These are phyloP conservation scores for Anas bernieri DNA, from an alignment of 2,797 vertebrate species.

Conservation along the genomic window DNA sequence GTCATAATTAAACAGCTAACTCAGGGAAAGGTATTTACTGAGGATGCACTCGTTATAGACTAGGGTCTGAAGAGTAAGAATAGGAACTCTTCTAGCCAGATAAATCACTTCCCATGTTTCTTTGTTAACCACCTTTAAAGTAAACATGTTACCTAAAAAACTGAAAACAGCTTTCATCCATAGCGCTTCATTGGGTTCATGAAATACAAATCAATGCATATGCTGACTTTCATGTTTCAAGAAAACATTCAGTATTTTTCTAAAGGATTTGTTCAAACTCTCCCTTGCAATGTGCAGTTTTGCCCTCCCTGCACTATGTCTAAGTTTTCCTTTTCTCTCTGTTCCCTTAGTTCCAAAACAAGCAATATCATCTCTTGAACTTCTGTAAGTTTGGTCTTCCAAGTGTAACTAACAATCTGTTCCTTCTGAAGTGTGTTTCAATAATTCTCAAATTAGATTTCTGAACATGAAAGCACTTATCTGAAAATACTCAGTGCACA, in stretches of 20 bases:
- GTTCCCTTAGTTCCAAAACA: neutral
- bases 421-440: constrained; percentile 14
- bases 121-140: neutral
- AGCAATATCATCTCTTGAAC: neutral
- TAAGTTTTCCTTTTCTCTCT: neutral
- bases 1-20: neutral
- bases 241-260: neutral
- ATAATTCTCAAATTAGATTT: constrained; percentile 35
- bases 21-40: neutral
- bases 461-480: constrained; percentile 20
- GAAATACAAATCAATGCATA: neutral
- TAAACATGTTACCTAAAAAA: neutral
- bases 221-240: neutral
- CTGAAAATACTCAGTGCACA: neutral
- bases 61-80: neutral
- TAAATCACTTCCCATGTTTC: neutral
- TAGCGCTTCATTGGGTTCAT: neutral
- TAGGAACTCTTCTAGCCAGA: neutral
- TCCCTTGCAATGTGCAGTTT: neutral
- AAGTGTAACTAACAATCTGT: constrained; percentile 14
- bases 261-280: neutral
- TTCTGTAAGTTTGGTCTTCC: constrained; percentile 21
- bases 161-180: neutral
- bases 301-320: neutral
- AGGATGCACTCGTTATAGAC: neutral